phyloP scores from a whole-genome alignment of 2,888 invertebrate genomes.

The Synergus laeviventris region DNA sequence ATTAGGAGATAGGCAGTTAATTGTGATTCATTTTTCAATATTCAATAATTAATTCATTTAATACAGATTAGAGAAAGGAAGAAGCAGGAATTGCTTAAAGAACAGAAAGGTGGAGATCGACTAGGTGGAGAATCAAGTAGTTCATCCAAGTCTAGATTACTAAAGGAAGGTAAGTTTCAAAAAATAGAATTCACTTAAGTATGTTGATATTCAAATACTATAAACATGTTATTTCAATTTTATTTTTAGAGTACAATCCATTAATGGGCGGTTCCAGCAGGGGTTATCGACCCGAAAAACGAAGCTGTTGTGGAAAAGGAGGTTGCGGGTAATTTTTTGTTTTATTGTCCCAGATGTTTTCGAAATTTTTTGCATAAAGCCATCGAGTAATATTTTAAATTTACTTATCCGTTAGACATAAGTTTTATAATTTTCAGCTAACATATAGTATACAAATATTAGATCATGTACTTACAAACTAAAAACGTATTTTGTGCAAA shows the following conservation, averaged over 20 bases:
- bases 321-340: constrained; percentile 68
- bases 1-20: constrained; percentile 6
- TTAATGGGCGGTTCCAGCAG: constrained; percentile 68
- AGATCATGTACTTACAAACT: background rate
- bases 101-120: constrained; percentile 41
- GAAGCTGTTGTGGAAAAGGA: constrained; percentile 70
- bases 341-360: background rate
- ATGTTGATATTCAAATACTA: background rate
- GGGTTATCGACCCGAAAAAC: constrained; percentile 71
- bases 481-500: background rate
- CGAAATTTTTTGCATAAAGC: background rate
- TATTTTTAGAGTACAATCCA: constrained; percentile 70
- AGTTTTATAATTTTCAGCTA: background rate
- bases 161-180: constrained; percentile 40
- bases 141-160: constrained; percentile 44
- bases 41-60: constrained; percentile 33
- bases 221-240: background rate
- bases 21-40: constrained; percentile 40
- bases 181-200: background rate
- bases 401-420: background rate
- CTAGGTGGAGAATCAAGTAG: constrained; percentile 29
- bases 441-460: background rate
- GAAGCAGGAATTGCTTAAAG: constrained; percentile 60
- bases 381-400: background rate
- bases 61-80: constrained; percentile 70